Conservation (phyloP, 2,797 vertebrate species). For the Carduelis carduelis region DNA sequence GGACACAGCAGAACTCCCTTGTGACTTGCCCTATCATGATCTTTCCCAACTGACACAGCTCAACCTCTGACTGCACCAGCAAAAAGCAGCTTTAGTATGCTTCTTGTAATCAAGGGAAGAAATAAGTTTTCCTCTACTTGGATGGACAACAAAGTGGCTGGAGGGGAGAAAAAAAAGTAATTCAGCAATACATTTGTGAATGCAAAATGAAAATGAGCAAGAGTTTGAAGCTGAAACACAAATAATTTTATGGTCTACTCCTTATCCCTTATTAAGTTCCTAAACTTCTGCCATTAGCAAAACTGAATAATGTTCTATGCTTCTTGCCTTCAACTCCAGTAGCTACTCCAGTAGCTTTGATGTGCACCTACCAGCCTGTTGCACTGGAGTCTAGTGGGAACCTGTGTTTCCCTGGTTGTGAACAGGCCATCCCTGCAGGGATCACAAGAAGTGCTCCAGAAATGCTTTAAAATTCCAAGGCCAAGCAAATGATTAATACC, state of each 20-base stretch:
- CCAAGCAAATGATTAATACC: neutral
- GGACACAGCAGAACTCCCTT: conserved; percentile 38
- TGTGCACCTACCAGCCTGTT: neutral
- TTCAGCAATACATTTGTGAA: neutral
- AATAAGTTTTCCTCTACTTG: neutral
- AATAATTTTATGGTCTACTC: neutral
- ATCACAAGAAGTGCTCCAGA: neutral
- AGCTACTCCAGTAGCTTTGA: neutral
- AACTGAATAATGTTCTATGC: neutral
- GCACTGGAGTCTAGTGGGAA: neutral
- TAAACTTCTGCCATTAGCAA: neutral
- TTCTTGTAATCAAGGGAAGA: neutral
- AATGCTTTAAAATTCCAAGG: neutral
- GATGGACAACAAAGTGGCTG: neutral
- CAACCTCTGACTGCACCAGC: conserved; percentile 22
- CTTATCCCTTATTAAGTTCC: neutral
- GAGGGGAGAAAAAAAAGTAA: neutral
- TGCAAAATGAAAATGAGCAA: neutral
- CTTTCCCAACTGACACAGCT: conserved; percentile 34
- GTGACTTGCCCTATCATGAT: conserved; percentile 36
- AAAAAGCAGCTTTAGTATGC: conserved; percentile 23
- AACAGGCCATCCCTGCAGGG: neutral
- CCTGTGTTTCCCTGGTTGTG: neutral
- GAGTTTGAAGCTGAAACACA: neutral
- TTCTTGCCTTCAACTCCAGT: neutral